Conservation (phyloP, 2,797 vertebrate genomes). For the Phrynocephalus forsythii region DNA sequence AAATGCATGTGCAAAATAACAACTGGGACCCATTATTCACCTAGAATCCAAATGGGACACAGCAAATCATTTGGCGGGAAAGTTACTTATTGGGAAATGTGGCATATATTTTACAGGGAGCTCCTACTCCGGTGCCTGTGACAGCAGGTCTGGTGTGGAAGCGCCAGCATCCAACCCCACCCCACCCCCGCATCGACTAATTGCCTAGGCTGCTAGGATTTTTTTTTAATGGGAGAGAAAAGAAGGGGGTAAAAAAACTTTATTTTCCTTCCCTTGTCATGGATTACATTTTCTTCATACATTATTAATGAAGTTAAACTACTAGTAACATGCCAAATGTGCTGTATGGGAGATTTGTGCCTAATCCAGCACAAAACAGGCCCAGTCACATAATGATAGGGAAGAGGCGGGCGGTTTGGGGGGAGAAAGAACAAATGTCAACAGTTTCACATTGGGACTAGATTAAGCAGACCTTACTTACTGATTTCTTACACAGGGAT, state of each 20-base stretch:
- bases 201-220: constrained; percentile 74
- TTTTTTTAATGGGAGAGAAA: not conserved
- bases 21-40: not conserved
- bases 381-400: constrained; percentile 98
- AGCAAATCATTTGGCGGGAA: not conserved
- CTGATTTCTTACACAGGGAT: constrained; percentile 88
- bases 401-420: not conserved
- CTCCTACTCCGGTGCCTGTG: not conserved
- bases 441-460: constrained; percentile 99
- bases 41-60: not conserved
- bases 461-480: constrained; percentile 93
- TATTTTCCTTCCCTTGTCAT: constrained; percentile 81
- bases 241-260: constrained; percentile 68
- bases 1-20: not conserved
- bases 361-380: constrained; percentile 99
- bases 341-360: constrained; percentile 98
- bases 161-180: constrained; percentile 76
- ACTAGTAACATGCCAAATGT: constrained; percentile 99
- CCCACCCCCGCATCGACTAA: constrained; percentile 79
- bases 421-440: constrained; percentile 99
- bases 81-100: not conserved
- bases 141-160: constrained; percentile 60
- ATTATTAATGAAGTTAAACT: constrained; percentile 99
- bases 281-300: constrained; percentile 99
- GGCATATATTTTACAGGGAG: not conserved